A percentile compares a stretch with the other conserved stretches of the same genome.
These are phyloP conservation scores for Drosophila kanekoi DNA, from an alignment of 2,888 invertebrate genomes.

Conservation along the genomic window DNA sequence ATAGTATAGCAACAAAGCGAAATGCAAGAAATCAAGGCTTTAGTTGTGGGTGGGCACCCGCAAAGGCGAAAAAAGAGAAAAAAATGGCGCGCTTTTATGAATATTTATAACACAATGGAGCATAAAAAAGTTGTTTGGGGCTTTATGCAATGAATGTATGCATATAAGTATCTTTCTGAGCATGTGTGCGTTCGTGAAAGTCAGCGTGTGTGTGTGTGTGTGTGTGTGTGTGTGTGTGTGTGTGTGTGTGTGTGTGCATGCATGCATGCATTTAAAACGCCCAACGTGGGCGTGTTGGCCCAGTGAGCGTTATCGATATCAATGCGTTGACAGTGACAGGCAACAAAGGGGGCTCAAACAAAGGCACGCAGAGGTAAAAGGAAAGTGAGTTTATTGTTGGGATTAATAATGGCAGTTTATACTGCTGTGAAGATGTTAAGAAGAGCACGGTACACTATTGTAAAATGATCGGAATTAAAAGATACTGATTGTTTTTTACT, in stretches of 20 bases:
- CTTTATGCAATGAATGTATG: slow-evolving; percentile 56
- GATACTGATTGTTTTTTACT: neutral
- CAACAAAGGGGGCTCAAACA: slow-evolving; percentile 35
- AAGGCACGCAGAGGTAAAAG: neutral
- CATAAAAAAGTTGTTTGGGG: slow-evolving; percentile 71
- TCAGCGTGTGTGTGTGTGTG: neutral
- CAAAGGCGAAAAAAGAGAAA: slow-evolving; percentile 36
- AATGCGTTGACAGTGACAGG: slow-evolving; percentile 38
- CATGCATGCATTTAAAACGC: slow-evolving; percentile 36
- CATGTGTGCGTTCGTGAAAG: neutral
- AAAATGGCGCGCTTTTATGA: slow-evolving; percentile 67
- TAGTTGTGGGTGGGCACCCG: slow-evolving; percentile 52
- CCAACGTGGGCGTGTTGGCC: slow-evolving; percentile 15
- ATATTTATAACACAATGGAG: slow-evolving; percentile 80
- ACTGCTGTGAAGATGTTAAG: slow-evolving; percentile 12
- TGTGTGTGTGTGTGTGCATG: neutral
- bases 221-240: slow-evolving; percentile 6
- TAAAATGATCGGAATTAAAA: neutral
- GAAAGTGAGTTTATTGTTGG: neutral
- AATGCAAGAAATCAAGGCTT: slow-evolving; percentile 77
- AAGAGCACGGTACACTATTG: slow-evolving; percentile 3
- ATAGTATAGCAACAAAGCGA: slow-evolving; percentile 46
- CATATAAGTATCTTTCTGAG: slow-evolving; percentile 31
- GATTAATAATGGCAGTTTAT: slow-evolving; percentile 26
- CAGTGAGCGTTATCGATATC: slow-evolving; percentile 41